Conservation (phyloP, 2,113 vertebrate genomes). For the Heteronetta atricapilla region DNA sequence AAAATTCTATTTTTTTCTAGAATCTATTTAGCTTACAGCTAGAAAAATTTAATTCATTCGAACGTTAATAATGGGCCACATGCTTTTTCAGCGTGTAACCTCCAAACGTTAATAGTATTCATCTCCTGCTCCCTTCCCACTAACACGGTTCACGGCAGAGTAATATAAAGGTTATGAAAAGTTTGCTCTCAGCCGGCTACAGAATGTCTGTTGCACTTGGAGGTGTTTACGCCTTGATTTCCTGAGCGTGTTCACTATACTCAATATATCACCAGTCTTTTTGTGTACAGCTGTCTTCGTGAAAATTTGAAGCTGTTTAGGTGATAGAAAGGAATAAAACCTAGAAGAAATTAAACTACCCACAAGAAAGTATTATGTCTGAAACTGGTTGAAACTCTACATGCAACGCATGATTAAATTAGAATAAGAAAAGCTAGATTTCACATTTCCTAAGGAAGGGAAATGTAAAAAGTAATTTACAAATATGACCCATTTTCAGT, state of each 20-base stretch:
- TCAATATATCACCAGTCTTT: constrained; percentile 5
- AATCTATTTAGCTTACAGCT: not conserved
- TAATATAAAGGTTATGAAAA: constrained; percentile 39
- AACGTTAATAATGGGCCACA: not conserved
- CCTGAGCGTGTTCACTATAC: constrained; percentile 24
- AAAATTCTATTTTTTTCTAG: not conserved
- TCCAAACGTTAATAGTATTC: not conserved
- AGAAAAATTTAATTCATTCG: not conserved
- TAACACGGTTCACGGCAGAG: not conserved
- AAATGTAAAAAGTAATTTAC: not conserved
- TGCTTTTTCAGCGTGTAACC: not conserved
- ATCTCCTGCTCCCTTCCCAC: not conserved
- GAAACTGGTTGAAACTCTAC: not conserved
- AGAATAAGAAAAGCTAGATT: not conserved
- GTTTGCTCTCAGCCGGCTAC: constrained; percentile 22
- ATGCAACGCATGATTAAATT: not conserved
- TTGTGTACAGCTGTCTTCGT: not conserved
- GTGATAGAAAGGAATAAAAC: not conserved
- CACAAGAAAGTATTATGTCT: not conserved
- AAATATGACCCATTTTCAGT: not conserved
- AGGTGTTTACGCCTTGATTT: constrained; percentile 59
- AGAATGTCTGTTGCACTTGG: constrained; percentile 14
- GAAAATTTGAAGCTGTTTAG: not conserved
- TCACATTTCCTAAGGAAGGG: not conserved
- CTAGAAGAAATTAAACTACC: not conserved